phyloP scores from a whole-genome alignment of 2,888 invertebrate species.

The Cephus pulcher region DNA sequence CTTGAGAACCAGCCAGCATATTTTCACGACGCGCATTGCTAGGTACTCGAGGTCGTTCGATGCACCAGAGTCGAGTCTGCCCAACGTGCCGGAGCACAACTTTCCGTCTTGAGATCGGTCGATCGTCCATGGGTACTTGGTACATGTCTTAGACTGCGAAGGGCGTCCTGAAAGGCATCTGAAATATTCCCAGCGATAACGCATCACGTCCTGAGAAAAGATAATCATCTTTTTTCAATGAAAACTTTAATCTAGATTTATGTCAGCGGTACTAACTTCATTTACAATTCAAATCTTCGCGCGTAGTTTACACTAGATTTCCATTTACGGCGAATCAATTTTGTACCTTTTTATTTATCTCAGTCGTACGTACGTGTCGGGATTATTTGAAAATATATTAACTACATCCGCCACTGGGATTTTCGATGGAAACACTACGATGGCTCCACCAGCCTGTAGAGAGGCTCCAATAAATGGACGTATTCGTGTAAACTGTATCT shows the following conservation, averaged over 20 bases:
- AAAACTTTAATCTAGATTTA: background rate
- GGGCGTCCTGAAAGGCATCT: background rate
- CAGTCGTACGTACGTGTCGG: background rate
- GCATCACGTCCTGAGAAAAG: background rate
- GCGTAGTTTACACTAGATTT: background rate
- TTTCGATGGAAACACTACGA: background rate
- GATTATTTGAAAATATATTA: background rate
- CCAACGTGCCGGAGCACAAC: background rate
- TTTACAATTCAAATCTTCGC: background rate
- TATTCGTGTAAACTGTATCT: too few species aligned
- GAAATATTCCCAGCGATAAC: background rate
- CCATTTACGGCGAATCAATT: background rate
- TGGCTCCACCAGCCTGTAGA: too few species aligned
- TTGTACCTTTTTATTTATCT: background rate
- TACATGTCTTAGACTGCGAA: background rate
- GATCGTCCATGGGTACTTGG: background rate
- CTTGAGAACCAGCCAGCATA: background rate
- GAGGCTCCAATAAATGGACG: too few species aligned
- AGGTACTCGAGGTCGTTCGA: constrained; percentile 34
- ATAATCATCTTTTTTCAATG: background rate
- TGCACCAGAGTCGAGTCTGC: constrained; percentile 16
- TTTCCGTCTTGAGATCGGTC: background rate
- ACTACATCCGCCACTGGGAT: background rate
- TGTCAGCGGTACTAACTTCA: background rate
- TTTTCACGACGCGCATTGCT: constrained; percentile 7